Conservation (phyloP, 2,888 invertebrate genomes). For the Caenorhabditis doughertyi region DNA sequence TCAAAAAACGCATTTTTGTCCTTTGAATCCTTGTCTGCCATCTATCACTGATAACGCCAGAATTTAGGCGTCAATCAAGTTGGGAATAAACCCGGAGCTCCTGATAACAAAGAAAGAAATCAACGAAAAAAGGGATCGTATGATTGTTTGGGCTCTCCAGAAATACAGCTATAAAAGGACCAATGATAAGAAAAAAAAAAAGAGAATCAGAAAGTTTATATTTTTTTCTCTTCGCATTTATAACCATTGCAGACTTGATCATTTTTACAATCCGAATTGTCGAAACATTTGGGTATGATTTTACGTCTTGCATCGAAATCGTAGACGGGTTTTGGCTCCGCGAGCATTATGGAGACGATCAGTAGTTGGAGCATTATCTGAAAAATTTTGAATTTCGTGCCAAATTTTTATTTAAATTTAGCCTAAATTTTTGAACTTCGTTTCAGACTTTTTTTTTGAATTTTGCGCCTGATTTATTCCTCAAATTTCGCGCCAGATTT, state of each 20-base stretch:
- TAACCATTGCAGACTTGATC: neutral
- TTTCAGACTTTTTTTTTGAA: neutral
- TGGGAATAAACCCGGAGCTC: neutral
- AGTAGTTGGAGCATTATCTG: neutral
- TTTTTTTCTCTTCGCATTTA: neutral
- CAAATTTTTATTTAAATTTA: neutral
- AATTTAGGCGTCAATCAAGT: constrained; percentile 1
- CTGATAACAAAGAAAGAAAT: too few relatives aligned
- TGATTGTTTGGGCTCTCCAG: neutral
- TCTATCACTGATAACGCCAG: neutral
- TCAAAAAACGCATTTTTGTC: neutral
- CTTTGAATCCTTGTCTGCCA: neutral
- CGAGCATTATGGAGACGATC: neutral
- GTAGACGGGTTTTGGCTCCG: too few relatives aligned
- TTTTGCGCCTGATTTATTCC: too few relatives aligned
- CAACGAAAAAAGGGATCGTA: neutral
- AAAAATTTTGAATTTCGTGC: neutral
- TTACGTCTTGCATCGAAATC: constrained; percentile 1
- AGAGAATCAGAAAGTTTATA: neutral
- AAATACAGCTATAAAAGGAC: neutral
- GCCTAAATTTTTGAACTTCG: neutral
- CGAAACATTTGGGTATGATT: constrained; percentile 22
- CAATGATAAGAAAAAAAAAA: neutral
- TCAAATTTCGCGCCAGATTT: too few relatives aligned
- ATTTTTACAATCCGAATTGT: neutral